These are phyloP conservation scores for Garrulus glandarius DNA, from an alignment of 2,797 vertebrate genomes.

Conservation along the genomic window DNA sequence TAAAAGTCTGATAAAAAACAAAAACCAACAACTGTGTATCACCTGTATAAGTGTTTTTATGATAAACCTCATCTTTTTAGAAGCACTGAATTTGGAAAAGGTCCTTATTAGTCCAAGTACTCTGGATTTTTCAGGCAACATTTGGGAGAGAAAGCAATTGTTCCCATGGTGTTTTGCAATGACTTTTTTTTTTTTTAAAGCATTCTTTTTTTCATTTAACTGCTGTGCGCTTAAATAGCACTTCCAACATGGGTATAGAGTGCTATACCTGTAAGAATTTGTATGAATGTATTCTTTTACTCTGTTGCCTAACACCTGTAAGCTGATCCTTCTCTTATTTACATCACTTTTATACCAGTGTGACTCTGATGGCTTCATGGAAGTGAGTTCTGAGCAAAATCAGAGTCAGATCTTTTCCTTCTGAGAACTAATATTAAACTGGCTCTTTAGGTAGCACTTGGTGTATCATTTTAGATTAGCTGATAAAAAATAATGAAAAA, in stretches of 20 bases:
- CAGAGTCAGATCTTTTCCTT: background rate
- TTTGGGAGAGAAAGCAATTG: conserved; percentile 41
- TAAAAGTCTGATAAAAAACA: conserved; percentile 56
- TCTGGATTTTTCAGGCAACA: conserved; percentile 22
- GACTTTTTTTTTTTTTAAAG: background rate
- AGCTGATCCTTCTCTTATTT: conserved; percentile 11
- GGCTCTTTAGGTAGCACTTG: conserved; percentile 45
- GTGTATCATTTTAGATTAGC: conserved; percentile 51
- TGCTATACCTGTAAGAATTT: background rate
- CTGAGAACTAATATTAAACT: conserved; percentile 28
- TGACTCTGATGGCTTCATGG: background rate
- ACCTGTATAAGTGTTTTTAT: conserved; percentile 57
- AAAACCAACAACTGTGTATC: background rate
- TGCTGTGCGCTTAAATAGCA: background rate
- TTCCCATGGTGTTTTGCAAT: background rate
- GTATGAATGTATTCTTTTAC: background rate
- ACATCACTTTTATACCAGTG: background rate
- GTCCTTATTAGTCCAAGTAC: conserved; percentile 18
- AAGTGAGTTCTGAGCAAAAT: background rate
- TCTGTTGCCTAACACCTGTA: background rate
- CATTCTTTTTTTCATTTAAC: conserved; percentile 20
- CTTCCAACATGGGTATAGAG: background rate
- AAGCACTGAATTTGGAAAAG: conserved; percentile 30
- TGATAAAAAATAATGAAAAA: conserved; percentile 59
- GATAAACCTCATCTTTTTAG: conserved; percentile 47